Conservation (phyloP, 2,113 vertebrate species). For the Phaethon lepturus region DNA sequence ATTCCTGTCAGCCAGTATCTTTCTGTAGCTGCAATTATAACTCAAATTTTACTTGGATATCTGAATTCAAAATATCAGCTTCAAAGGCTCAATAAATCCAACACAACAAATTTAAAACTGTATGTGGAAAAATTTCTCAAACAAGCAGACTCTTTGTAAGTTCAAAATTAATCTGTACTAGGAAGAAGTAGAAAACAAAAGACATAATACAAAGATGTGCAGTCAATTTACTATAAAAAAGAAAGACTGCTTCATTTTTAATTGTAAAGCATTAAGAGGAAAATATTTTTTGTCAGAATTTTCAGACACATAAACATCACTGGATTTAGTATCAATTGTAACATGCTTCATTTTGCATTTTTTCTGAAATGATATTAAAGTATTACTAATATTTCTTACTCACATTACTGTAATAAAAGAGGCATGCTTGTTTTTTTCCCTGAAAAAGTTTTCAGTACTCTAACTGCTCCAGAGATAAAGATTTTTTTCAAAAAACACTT, state of each 20-base stretch:
- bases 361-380: background rate
- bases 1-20: background rate
- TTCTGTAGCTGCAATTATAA: background rate
- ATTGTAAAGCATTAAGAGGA: background rate
- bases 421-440: background rate
- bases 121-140: background rate
- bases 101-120: background rate
- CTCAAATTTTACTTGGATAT: background rate
- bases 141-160: background rate
- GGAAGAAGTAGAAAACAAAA: background rate
- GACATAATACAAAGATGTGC: background rate
- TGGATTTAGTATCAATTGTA: background rate
- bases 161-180: background rate
- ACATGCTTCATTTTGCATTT: background rate
- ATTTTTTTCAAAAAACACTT: background rate
- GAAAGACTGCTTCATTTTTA: background rate
- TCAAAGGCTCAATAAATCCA: background rate
- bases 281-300: background rate
- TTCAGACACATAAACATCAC: background rate
- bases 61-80: background rate
- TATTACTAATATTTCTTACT: background rate
- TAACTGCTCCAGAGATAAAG: background rate
- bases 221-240: background rate
- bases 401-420: background rate
- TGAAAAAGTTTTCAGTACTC: background rate